Conservation (phyloP, 2,888 invertebrate species). For the Netelia fuscicornis region DNA sequence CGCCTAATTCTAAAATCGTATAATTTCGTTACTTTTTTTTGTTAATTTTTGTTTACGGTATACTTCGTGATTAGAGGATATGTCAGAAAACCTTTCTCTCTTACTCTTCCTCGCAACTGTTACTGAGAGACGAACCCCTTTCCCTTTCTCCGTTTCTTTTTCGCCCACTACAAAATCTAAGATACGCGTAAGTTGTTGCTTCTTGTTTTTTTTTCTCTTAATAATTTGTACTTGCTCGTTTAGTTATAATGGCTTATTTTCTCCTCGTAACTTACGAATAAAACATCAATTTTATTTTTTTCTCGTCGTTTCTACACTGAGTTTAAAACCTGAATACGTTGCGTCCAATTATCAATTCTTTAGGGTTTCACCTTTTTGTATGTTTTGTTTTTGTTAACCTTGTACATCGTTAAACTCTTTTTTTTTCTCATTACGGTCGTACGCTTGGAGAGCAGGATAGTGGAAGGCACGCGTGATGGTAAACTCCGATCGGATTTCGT, state of each 20-base stretch:
- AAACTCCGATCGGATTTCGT: conserved; percentile 64
- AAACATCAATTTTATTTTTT: conserved; percentile 74
- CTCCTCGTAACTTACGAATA: conserved; percentile 75
- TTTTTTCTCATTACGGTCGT: conserved; percentile 69
- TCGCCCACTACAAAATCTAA: conserved; percentile 79
- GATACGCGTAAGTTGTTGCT: conserved; percentile 80
- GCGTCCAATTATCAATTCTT: conserved; percentile 78
- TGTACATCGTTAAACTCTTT: conserved; percentile 68
- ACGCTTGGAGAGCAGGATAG: conserved; percentile 77
- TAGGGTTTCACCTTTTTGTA: conserved; percentile 60
- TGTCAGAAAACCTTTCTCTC: conserved; percentile 76
- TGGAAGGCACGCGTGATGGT: conserved; percentile 72
- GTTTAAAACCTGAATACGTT: conserved; percentile 82
- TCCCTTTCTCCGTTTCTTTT: conserved; percentile 35
- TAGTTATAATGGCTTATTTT: conserved; percentile 82
- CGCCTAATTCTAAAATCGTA: conserved; percentile 80
- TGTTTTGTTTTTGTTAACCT: conserved; percentile 55
- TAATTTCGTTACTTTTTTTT: conserved; percentile 72
- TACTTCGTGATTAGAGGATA: conserved; percentile 83
- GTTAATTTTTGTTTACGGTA: conserved; percentile 77
- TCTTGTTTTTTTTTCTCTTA: conserved; percentile 72
- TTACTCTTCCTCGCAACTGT: conserved; percentile 54
- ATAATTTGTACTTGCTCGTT: conserved; percentile 84
- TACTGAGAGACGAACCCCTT: conserved; percentile 62
- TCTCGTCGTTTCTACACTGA: conserved; percentile 75